Base-by-base conservation (phyloP, 2,113 vertebrate genomes). In the Balaenoptera acutorostrata region DNA sequence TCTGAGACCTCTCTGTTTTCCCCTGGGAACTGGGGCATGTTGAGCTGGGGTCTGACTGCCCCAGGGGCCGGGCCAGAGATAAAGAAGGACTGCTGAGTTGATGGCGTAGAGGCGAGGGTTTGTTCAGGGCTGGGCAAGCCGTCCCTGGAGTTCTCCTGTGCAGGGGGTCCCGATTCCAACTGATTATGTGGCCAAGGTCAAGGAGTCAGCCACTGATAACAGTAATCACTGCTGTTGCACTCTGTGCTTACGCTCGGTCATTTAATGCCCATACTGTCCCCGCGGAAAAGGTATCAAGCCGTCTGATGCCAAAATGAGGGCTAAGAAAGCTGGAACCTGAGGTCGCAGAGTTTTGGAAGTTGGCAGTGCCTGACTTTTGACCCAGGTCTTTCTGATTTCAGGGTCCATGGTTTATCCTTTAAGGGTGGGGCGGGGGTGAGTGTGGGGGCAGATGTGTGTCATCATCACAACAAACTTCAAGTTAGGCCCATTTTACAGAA, bases 401-500 rank as follows among this genome's bases (percentile, higher is more conserved):
- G 49, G 68, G 44, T 83, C 80, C 68, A 25, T 31, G 14, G 11
- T 44, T 93, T 83, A 78, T 68, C 10, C 44, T 55, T 69, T 36
- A 6, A 17, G 55, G 10, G 39, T 39, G 7, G 27, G 31, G 15
- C 0, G 1, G 9, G 17, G 2, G 23, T 10, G 46, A 44, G 10
- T 6, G 8, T 1, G 18, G 36, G 36, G 36, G 36, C 36, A 36
- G 52, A 18, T 52, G 52, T 52, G 52, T 52, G 52, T 52, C n/a
- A 39, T 31, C 66, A 52, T 82, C 3, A 33, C 14, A 17, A 27
- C 23, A 75, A 46, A 68, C 41, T 77, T 8, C 27, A 78, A 41
- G 18, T 59, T 8, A 71, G 69, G 17, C 20, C 77, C 74, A 46
- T 92, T 95, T 92, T 92, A 49, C 10, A 64, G 85, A 83, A 88